phyloP scores from a whole-genome alignment of 2,113 vertebrate genomes.

The Collichthys lucidus region DNA sequence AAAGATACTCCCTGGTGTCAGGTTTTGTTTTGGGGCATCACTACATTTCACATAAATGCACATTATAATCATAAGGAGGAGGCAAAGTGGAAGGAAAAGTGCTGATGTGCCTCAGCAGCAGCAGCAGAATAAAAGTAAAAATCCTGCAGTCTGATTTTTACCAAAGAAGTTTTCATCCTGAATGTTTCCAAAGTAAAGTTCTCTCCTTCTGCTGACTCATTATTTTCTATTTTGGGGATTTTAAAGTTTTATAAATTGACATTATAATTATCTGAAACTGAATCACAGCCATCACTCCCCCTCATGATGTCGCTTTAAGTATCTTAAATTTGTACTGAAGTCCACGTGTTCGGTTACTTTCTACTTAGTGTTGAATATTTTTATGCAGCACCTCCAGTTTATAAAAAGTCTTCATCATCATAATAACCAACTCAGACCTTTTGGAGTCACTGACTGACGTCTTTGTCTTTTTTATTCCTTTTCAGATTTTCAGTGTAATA shows the following conservation, averaged over 20 bases:
- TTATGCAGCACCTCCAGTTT: neutral
- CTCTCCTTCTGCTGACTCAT: neutral
- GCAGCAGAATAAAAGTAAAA: neutral
- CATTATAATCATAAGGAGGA: neutral
- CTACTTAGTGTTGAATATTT: neutral
- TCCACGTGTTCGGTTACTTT: neutral
- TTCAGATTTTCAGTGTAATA: conserved; percentile 22
- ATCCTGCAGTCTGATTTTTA: neutral
- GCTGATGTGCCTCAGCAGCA: neutral
- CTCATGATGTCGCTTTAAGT: no score
- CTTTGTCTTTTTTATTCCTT: conserved; percentile 39
- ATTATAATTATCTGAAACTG: neutral
- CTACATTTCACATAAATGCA: neutral
- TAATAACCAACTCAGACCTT: conserved; percentile 30
- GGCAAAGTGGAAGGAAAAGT: neutral
- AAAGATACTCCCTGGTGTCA: no score
- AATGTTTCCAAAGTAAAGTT: conserved; percentile 4
- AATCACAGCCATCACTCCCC: neutral
- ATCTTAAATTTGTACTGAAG: no score
- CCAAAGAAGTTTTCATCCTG: neutral
- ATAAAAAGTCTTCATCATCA: conserved; percentile 38
- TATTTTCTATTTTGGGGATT: neutral
- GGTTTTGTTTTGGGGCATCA: neutral
- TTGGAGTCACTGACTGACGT: conserved; percentile 25
- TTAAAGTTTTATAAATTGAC: neutral